Percentiles rank a stretch among this genome's conserved stretches.
phyloP scores from a whole-genome alignment of 2,113 vertebrate genomes.

The Brachyistius frenatus region DNA sequence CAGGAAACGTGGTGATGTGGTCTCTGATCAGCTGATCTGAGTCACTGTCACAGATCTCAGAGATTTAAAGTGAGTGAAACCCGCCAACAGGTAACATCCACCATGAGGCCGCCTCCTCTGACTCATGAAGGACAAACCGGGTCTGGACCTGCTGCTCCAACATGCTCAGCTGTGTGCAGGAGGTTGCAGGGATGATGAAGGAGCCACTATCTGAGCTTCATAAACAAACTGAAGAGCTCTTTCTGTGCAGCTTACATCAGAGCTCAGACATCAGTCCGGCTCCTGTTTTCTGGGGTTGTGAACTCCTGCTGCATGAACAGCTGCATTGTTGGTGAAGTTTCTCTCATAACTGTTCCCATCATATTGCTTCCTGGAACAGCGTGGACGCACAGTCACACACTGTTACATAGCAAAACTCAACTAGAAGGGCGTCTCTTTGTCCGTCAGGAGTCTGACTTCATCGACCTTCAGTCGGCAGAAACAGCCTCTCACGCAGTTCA shows the following conservation, averaged over 20 bases:
- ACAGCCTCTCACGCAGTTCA: neutral
- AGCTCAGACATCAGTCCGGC: neutral
- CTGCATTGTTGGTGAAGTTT: conserved; percentile 46
- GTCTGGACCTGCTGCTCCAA: neutral
- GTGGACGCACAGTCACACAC: neutral
- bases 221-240: conserved; percentile 23
- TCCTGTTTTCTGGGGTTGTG: conserved; percentile 5
- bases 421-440: neutral
- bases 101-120: neutral
- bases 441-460: neutral
- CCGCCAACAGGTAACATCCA: too few species aligned
- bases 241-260: neutral
- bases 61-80: too few species aligned
- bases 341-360: conserved; percentile 34
- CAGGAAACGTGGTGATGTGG: too few species aligned
- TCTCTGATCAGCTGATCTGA: too few species aligned
- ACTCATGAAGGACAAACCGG: neutral
- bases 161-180: neutral
- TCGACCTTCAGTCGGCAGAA: neutral
- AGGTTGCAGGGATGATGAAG: neutral
- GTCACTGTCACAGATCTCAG: too few species aligned
- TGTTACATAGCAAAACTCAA: conserved; percentile 34
- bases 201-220: neutral
- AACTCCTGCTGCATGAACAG: conserved; percentile 25
- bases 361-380: conserved; percentile 33